These are phyloP conservation scores for Tinea semifulvella DNA, from an alignment of 2,888 invertebrate genomes.

Conservation along the genomic window DNA sequence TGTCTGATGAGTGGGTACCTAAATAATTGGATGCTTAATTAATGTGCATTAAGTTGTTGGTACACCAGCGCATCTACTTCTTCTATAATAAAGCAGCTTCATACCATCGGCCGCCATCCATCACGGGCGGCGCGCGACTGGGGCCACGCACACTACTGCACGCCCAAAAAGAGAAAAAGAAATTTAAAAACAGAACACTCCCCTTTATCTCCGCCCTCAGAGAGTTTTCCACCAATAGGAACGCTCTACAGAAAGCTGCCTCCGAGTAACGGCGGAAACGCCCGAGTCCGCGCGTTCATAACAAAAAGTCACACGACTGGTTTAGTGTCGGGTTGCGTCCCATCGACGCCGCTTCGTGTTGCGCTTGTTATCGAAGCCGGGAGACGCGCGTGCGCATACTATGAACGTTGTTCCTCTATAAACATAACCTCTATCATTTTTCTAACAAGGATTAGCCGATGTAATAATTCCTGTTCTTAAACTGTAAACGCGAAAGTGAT, in stretches of 20 bases:
- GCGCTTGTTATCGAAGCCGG: constrained; percentile 29
- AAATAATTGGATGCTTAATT: background rate
- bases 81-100: background rate
- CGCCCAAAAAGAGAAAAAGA: constrained; percentile 64
- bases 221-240: constrained; percentile 18
- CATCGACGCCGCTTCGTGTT: constrained; percentile 59
- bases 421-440: constrained; percentile 1
- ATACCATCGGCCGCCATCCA: constrained; percentile 38
- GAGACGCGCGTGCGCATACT: constrained; percentile 52
- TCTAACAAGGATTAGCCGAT: constrained; percentile 11
- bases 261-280: constrained; percentile 44
- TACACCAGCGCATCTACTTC: constrained; percentile 18
- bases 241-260: constrained; percentile 18
- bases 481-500: constrained; percentile 2
- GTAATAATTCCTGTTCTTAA: background rate
- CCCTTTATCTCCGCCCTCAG: constrained; percentile 50
- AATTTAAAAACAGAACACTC: constrained; percentile 62
- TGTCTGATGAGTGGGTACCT: too few species aligned
- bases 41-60: constrained; percentile 18
- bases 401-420: constrained; percentile 39
- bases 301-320: constrained; percentile 64
- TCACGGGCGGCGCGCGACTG: constrained; percentile 57
- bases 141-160: constrained; percentile 51
- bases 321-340: constrained; percentile 68
- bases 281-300: constrained; percentile 53